Base-by-base conservation (phyloP, 2,888 invertebrate genomes). In the Diploptera punctata region DNA sequence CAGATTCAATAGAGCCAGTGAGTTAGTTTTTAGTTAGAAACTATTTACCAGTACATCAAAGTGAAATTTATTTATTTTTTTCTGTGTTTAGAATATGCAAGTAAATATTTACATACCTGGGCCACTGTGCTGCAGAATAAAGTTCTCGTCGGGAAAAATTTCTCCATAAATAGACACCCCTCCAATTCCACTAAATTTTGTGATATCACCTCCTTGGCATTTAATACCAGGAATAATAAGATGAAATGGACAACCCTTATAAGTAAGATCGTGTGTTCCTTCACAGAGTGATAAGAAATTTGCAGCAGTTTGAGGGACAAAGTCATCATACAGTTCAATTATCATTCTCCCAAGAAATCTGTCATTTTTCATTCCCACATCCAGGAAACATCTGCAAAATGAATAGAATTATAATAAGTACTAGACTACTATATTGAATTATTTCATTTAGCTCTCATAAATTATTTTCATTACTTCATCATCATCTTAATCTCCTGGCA, bases 131-230 rank as follows among this genome's bases (percentile, higher is more conserved):
- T 82, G 83, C 16, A 88, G 81, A 16, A 75, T 72, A 70, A 80
- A 85, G 78, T 80, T 84, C 78, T 88, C 88, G 18, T 85, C 83
- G 0, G 76, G 76, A 77, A 84, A 83, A 0, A 71, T 74, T 1
- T 81, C 79, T 0, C 83, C 86, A 29, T 85, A 84, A 31, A 85
- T 84, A 0, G 86, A 76, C 76, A 83, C 85, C 73, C 84, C 84
- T 0, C 89, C 88, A 65, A 82, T 85, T 1, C 88, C 89, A 77
- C 88, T 86, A 76, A 87, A 86, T 74, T 87, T 86, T 0, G 80
- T 80, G 21, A 89, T 87, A 77, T 89, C 88, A 7, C 89, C 89
- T 16, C 87, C 87, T 71, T 87, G 84, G 77, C 88, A 88, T 81
- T 85, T 87, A 71, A 88, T 82, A 21, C 84, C 83, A 0, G 87